A percentile compares a stretch with the other conserved stretches of the same genome.
Evolutionary conservation across 2,113 vertebrate genomes (phyloP).

Genomic region (Pica pica): DNA sequence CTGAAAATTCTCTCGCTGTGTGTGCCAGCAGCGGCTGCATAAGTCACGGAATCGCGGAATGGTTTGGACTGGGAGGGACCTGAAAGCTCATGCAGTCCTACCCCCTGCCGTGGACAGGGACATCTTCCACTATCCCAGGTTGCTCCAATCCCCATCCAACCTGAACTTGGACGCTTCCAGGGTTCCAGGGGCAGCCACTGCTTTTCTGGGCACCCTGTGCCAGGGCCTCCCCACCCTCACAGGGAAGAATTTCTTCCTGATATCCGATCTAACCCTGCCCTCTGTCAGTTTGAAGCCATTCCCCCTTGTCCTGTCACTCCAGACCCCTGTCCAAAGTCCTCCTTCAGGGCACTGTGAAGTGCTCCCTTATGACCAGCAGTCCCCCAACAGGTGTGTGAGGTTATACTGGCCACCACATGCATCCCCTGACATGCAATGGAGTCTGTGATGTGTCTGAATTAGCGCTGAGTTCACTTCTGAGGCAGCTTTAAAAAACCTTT

Average conservation of each 20-base stretch:
- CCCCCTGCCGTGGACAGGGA: not conserved
- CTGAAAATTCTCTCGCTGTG: not conserved
- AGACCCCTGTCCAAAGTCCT: not conserved
- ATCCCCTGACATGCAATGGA: not conserved
- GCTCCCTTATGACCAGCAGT: not conserved
- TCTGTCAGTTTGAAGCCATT: not conserved
- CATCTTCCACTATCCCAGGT: fast-evolving
- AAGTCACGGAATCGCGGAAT: not conserved
- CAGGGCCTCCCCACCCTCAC: not conserved
- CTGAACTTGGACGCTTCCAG: fast-evolving
- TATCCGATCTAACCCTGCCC: no score
- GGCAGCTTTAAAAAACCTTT: not conserved
- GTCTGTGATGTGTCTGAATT: not conserved
- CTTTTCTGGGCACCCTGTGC: not conserved
- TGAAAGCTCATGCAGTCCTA: not conserved
- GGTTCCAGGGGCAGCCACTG: not conserved
- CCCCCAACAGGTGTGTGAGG: no score
- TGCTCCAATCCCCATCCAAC: fast-evolving
- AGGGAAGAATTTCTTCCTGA: not conserved
- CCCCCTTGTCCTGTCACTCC: not conserved
- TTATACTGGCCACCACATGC: not conserved
- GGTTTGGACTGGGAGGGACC: not conserved
- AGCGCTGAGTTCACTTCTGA: not conserved
- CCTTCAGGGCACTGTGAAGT: not conserved
- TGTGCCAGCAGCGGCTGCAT: not conserved